These are phyloP conservation scores for Pyrochroa serraticornis DNA, from an alignment of 2,888 invertebrate species.

Conservation along the genomic window DNA sequence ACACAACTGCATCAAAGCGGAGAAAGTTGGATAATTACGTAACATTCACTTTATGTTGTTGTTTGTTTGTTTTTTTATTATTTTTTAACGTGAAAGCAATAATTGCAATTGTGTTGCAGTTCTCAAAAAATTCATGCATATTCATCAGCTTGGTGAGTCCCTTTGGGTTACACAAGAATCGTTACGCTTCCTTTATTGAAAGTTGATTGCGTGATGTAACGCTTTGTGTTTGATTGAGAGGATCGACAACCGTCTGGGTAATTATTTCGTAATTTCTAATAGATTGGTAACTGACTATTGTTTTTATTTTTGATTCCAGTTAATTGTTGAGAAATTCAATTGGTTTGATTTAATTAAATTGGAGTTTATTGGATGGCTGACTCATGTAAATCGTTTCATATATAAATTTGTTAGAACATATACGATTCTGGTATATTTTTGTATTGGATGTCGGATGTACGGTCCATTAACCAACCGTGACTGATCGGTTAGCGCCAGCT, in stretches of 20 bases:
- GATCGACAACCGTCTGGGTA: no score
- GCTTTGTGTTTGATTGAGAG: no score
- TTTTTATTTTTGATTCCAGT: no score
- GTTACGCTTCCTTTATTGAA: no score
- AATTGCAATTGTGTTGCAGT: slow-evolving; percentile 2
- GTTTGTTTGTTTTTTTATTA: not conserved
- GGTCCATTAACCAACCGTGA: slow-evolving; percentile 16
- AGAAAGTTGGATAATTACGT: slow-evolving; percentile 4
- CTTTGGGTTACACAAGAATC: no score
- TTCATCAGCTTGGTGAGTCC: not conserved
- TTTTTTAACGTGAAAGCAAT: not conserved
- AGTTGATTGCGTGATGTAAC: no score
- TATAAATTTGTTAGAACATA: not conserved
- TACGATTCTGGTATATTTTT: slow-evolving; percentile 1
- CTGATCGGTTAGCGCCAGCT: slow-evolving; percentile 12
- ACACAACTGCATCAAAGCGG: not conserved
- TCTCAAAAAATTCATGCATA: not conserved
- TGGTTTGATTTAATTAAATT: no score
- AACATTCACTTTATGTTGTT: not conserved
- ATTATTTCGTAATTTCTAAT: no score
- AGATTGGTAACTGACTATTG: no score
- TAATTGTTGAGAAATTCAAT: no score
- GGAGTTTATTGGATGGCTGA: not conserved
- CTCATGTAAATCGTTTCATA: not conserved
- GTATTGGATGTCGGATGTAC: slow-evolving; percentile 5